Conservation (phyloP, 2,113 vertebrate genomes). For the Alces alces region DNA sequence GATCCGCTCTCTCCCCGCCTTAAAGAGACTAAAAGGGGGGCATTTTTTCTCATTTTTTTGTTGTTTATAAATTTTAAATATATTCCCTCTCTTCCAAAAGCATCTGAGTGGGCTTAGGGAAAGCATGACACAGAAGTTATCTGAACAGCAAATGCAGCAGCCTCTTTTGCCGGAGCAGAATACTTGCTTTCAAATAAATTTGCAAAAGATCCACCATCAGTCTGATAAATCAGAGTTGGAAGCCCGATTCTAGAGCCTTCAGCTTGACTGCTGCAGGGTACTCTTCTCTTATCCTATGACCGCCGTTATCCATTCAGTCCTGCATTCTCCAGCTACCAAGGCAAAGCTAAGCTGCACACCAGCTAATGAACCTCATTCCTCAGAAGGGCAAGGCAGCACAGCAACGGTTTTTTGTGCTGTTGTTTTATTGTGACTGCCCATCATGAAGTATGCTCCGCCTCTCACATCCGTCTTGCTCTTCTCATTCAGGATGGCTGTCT, state of each 20-base stretch:
- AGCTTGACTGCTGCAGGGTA: rapidly evolving
- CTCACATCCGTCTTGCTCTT: background rate
- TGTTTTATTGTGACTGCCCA: background rate
- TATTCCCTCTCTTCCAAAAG: background rate
- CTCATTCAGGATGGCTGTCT: rapidly evolving
- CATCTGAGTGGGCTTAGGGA: background rate
- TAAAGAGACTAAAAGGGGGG: too few relatives aligned
- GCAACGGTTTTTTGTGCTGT: background rate
- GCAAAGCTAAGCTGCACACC: background rate
- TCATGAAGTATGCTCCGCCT: rapidly evolving
- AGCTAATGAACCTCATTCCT: background rate
- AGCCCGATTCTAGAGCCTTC: background rate
- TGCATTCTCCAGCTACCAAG: too few relatives aligned
- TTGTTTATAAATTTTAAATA: background rate
- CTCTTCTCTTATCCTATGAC: rapidly evolving
- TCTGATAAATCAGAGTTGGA: background rate
- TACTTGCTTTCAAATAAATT: background rate
- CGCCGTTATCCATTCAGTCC: rapidly evolving
- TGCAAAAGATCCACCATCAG: background rate
- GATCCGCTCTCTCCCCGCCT: background rate
- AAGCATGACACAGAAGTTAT: too few relatives aligned
- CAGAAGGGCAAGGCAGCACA: too few relatives aligned
- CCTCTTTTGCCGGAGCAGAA: background rate
- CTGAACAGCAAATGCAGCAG: background rate
- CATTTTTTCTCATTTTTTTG: background rate